Percentiles rank a stretch among this genome's conserved stretches.
Conservation (phyloP, 2,888 invertebrate genomes). For the Saturnia pavonia region DNA sequence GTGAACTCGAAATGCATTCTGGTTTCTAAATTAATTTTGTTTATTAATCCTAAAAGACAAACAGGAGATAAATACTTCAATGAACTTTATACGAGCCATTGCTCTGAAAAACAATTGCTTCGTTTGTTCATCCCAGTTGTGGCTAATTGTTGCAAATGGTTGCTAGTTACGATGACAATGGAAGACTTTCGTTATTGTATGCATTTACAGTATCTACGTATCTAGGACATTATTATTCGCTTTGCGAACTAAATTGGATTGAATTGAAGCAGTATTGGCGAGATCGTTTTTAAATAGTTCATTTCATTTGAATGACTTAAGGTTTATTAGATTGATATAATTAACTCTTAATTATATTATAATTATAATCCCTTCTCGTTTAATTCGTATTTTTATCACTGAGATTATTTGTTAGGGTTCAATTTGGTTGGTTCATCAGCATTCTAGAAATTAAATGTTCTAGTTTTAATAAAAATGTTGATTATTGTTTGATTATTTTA, state of each 20-base stretch:
- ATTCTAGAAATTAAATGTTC: not conserved
- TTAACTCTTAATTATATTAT: slow-evolving; percentile 20
- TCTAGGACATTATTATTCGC: slow-evolving; percentile 49
- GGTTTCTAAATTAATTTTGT: not conserved
- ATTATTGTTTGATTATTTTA: too few relatives aligned
- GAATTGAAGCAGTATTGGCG: slow-evolving; percentile 29
- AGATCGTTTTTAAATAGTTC: slow-evolving; percentile 20
- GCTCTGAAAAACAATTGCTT: slow-evolving; percentile 56
- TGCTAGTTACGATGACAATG: slow-evolving; percentile 60
- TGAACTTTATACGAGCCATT: slow-evolving; percentile 38
- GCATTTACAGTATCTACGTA: slow-evolving; percentile 47
- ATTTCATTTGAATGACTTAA: slow-evolving; percentile 3
- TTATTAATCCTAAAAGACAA: not conserved
- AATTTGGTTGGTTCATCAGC: not conserved
- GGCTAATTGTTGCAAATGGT: slow-evolving; percentile 74
- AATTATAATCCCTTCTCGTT: slow-evolving; percentile 20
- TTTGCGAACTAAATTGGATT: slow-evolving; percentile 36
- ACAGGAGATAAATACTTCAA: slow-evolving; percentile 36
- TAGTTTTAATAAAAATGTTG: too few relatives aligned
- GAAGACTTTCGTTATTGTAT: slow-evolving; percentile 46
- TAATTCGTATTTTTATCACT: not conserved
- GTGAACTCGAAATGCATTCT: not conserved
- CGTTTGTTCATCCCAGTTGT: slow-evolving; percentile 59
- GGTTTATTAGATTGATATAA: not conserved
- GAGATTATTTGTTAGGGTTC: not conserved